Conservation (phyloP, 2,113 vertebrate species). For the Platysteira castanea region DNA sequence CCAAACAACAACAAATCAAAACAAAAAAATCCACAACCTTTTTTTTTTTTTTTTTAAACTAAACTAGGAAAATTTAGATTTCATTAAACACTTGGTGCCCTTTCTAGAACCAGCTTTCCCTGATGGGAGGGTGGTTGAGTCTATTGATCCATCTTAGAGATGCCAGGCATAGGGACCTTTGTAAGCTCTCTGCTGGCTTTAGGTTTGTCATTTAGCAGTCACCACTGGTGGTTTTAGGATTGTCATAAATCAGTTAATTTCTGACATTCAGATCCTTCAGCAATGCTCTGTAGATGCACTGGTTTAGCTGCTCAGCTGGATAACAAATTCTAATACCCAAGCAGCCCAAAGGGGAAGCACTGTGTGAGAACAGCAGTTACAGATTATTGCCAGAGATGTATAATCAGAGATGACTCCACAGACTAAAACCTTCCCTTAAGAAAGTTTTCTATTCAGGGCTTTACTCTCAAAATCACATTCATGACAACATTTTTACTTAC, state of each 20-base stretch:
- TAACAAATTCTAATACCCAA: not conserved
- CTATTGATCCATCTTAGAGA: not conserved
- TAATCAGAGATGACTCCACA: not conserved
- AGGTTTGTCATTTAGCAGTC: not conserved
- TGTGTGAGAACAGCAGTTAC: not conserved
- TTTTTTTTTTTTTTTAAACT: not conserved
- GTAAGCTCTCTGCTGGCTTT: not conserved
- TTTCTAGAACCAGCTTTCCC: not conserved
- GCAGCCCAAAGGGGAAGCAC: not conserved
- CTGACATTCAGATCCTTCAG: not conserved
- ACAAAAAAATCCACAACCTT: not conserved
- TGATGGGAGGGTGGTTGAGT: not conserved
- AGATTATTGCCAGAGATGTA: not conserved
- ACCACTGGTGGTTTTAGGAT: not conserved
- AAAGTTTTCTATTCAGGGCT: not conserved
- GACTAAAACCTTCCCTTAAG: not conserved
- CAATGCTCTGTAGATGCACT: not conserved
- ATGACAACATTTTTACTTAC: not conserved
- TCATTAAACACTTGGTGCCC: not conserved
- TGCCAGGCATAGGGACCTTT: not conserved
- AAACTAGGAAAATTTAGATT: not conserved
- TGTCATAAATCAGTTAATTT: not conserved
- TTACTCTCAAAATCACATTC: not conserved
- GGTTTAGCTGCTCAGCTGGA: not conserved
- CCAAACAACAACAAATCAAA: not conserved